A percentile compares a stretch with the other conserved stretches of the same genome.
phyloP scores from a whole-genome alignment of 1,140 invertebrate genomes.

The Arctopsyche grandis region DNA sequence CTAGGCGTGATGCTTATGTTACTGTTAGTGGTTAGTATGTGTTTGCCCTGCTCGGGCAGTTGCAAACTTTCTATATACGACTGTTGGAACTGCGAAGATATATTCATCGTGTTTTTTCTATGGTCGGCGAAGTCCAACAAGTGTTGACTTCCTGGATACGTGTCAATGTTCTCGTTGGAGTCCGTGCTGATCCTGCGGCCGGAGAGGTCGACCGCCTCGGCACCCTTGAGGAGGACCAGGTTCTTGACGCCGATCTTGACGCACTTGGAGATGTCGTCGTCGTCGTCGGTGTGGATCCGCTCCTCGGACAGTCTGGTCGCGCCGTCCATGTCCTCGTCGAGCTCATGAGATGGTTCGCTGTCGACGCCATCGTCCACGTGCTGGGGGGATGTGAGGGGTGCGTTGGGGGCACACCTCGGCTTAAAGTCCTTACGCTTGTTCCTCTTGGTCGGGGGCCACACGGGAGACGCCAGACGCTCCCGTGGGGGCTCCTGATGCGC shows the following conservation, averaged over 20 bases:
- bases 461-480: conserved; percentile 65
- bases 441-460: conserved; percentile 66
- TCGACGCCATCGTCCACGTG: conserved; percentile 62
- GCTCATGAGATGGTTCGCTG: conserved; percentile 59
- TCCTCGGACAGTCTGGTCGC: conserved; percentile 16
- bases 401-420: conserved; percentile 70
- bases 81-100: conserved; percentile 59
- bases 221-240: conserved; percentile 63
- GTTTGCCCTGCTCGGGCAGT: conserved; percentile 53
- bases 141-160: conserved; percentile 15
- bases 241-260: conserved; percentile 65
- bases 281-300: conserved; percentile 53
- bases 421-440: conserved; percentile 78
- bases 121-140: conserved; percentile 49
- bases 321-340: conserved; percentile 59
- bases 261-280: conserved; percentile 55
- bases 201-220: conserved; percentile 62
- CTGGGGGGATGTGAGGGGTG: conserved; percentile 63
- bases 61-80: conserved; percentile 66
- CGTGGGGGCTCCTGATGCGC: conserved; percentile 59
- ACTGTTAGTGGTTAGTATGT: conserved; percentile 29
- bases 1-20: conserved; percentile 44
- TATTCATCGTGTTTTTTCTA: conserved; percentile 48
- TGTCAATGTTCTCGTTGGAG: conserved; percentile 65
- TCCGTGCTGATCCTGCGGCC: conserved; percentile 65